phyloP scores from a whole-genome alignment of 2,888 invertebrate species.

The Callimorpha dominula region DNA sequence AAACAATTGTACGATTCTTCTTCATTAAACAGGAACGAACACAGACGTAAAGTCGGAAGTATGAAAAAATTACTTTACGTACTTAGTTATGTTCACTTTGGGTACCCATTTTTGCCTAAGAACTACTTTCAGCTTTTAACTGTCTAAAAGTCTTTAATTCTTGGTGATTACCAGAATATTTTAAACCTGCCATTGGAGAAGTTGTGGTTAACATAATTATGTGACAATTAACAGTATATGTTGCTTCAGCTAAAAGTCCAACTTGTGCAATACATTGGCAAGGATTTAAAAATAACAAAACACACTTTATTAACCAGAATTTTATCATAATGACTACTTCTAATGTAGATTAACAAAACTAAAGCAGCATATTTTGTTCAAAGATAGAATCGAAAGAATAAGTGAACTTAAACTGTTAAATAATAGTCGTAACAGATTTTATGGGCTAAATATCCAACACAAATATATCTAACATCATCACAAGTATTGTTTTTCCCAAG shows the following conservation, averaged over 20 bases:
- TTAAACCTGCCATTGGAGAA: neutral
- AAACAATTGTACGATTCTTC: slow-evolving; percentile 20
- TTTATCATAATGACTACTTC: neutral
- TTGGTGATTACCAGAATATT: neutral
- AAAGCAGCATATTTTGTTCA: slow-evolving; percentile 15
- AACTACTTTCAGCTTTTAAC: too few relatives aligned
- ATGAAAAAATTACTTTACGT: neutral
- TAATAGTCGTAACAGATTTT: slow-evolving; percentile 29
- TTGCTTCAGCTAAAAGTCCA: neutral
- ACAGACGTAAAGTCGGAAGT: slow-evolving; percentile 37
- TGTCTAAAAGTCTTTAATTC: too few relatives aligned
- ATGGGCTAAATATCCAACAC: slow-evolving; percentile 33
- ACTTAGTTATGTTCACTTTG: too few relatives aligned
- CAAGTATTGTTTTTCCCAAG: slow-evolving; percentile 43
- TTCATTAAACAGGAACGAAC: slow-evolving; percentile 43
- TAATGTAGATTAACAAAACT: neutral
- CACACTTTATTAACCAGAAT: neutral
- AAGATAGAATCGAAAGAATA: slow-evolving; percentile 26
- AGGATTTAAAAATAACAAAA: neutral
- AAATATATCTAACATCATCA: slow-evolving; percentile 19
- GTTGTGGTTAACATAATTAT: neutral
- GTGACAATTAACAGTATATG: neutral
- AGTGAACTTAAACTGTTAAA: slow-evolving; percentile 15
- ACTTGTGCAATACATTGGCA: neutral
- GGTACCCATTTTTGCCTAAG: too few relatives aligned